Percentiles rank a stretch among this genome's conserved stretches.
These are phyloP conservation scores for Anolis apletophallus DNA, from an alignment of 2,797 vertebrate species.

Conservation along the genomic window DNA sequence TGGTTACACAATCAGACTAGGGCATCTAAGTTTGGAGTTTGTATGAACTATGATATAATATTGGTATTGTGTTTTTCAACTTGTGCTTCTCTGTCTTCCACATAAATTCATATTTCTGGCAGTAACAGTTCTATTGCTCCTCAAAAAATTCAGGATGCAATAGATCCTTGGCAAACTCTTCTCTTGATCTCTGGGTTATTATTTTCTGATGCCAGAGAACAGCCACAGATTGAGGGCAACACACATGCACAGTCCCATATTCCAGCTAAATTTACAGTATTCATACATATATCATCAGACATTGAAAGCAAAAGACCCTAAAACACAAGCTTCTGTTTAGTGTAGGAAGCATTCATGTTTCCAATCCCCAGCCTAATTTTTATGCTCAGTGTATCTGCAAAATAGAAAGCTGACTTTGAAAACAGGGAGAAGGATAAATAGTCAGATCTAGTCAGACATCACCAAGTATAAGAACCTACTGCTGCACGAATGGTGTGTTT, in stretches of 20 bases:
- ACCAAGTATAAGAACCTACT: conserved; percentile 64
- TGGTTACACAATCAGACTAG: not conserved
- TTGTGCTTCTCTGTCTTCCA: not conserved
- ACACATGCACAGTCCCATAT: not conserved
- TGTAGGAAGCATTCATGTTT: not conserved
- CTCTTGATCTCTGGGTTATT: not conserved
- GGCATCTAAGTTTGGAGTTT: not conserved
- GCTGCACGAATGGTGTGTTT: conserved; percentile 73
- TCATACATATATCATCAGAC: too few relatives aligned
- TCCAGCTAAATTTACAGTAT: too few relatives aligned
- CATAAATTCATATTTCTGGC: not conserved
- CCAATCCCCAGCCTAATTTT: too few relatives aligned
- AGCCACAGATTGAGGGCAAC: not conserved
- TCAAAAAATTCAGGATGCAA: not conserved
- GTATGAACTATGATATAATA: not conserved
- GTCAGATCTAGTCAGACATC: not conserved
- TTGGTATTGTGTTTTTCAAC: not conserved
- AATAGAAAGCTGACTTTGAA: not conserved
- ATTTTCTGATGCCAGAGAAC: not conserved
- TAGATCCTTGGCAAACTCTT: not conserved
- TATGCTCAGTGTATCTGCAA: not conserved
- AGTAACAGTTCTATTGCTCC: not conserved
- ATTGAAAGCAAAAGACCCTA: not conserved
- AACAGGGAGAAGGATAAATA: not conserved
- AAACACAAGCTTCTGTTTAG: not conserved